Base-by-base conservation (phyloP, 2,888 invertebrate species). In the Drosophila algonquin region DNA sequence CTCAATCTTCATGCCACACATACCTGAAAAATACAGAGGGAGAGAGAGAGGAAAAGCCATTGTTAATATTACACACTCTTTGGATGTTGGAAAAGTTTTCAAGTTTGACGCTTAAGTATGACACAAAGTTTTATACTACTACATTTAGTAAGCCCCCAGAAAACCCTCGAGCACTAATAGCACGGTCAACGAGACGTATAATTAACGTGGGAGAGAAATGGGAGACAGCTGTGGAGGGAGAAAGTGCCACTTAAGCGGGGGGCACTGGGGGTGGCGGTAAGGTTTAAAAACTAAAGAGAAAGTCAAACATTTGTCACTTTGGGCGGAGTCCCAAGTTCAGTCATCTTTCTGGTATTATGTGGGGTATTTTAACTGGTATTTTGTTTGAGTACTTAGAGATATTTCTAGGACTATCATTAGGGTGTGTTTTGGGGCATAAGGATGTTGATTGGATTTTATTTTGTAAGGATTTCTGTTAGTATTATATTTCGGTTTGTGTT, bases 141-240 rank as follows among this genome's bases (percentile, higher is more conserved):
- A 87, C 74, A 82, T 83, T 86, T 80, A 73, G 40, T 56, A 52
- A 80, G 77, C 45, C 50, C n/a, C 63, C 52, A 50, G 76, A 73
- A 75, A 57, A 71, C 57, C 57, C 65, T 67, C 50, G 51, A 64
- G 63, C 80, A 65, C 76, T 82, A 77, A 88, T 70, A 80, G 81
- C 74, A 81, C 79, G 87, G 83, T 80, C 83, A 83, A 89, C 87
- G 87, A 87, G 83, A 78, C 83, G 89, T 83, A 83, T 83, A 89
- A 83, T 83, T 89, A 83, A 88, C 84, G 87, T 75, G 68, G 40
- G 40, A 7, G n/a, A 5, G 7, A n/a, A n/a, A n/a, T 40, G 40
- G 40, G n/a, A 40, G 40, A n/a, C 40, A 40, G n/a, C 73, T 73
- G 72, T 76, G 59, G 67, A 27, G 65, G 32, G 55, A 51, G 55